Evolutionary conservation across 1,140 invertebrate genomes (phyloP).

Genomic region (Rhynchophorus ferrugineus): DNA sequence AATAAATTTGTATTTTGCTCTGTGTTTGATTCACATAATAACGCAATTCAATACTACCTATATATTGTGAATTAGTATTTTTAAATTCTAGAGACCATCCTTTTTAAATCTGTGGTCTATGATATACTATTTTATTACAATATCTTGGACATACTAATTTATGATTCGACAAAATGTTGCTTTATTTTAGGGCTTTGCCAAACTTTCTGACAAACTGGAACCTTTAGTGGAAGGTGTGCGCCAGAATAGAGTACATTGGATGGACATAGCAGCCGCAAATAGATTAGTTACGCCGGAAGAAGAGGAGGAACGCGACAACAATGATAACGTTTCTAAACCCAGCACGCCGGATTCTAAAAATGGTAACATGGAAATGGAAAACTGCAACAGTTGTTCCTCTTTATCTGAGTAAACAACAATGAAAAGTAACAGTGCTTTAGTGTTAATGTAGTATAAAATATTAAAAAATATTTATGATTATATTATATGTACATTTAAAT

Average conservation of each 20-base stretch:
- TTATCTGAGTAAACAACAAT: slow-evolving; percentile 18
- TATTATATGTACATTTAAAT: too few species aligned
- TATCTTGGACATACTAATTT: slow-evolving; percentile 3
- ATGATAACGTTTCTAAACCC: slow-evolving; percentile 36
- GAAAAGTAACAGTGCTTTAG: too few species aligned
- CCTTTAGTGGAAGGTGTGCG: slow-evolving; percentile 79
- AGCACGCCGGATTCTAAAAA: slow-evolving; percentile 26
- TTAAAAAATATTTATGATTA: too few species aligned
- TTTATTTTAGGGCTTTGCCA: slow-evolving; percentile 68
- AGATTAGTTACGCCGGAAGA: slow-evolving; percentile 26
- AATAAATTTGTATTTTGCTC: too few species aligned
- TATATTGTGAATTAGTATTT: too few species aligned
- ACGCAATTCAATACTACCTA: too few species aligned
- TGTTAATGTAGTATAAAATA: too few species aligned
- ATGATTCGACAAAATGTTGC: slow-evolving; percentile 6
- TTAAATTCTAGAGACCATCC: too few species aligned
- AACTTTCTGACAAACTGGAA: slow-evolving; percentile 65
- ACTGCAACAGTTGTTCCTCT: slow-evolving; percentile 18
- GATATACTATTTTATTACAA: too few species aligned
- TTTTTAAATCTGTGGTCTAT: too few species aligned
- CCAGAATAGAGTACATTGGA: slow-evolving; percentile 76
- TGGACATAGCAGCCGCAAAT: slow-evolving; percentile 53
- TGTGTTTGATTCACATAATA: too few species aligned
- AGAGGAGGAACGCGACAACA: slow-evolving; percentile 30
- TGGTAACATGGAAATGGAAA: slow-evolving; percentile 6